Percentiles rank a stretch among this genome's conserved stretches.
Evolutionary conservation across 2,797 vertebrate species (phyloP).

Genomic region (Aviceda leuphotes): DNA sequence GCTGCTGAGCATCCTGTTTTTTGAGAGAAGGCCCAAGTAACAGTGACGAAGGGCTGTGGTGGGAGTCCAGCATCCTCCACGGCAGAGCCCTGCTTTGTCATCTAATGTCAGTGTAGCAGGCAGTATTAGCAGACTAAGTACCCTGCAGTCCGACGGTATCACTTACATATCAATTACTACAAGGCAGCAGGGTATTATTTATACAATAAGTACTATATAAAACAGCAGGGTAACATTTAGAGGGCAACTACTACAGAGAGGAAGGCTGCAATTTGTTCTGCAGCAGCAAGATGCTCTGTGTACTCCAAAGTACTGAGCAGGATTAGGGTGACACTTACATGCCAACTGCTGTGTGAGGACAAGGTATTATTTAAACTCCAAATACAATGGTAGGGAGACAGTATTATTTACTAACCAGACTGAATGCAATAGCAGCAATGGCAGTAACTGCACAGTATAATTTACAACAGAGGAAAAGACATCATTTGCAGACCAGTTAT

Average conservation of each 20-base stretch:
- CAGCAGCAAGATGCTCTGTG: slow-evolving; percentile 6
- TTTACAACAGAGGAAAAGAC: slow-evolving; percentile 52
- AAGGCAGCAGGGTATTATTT: slow-evolving; percentile 41
- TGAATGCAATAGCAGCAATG: neutral
- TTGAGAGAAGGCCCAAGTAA: neutral
- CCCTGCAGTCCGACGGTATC: neutral
- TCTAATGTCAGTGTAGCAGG: neutral
- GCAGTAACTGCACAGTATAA: slow-evolving; percentile 29
- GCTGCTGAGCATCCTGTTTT: neutral
- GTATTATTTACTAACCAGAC: slow-evolving; percentile 42
- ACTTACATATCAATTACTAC: neutral
- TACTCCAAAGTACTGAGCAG: neutral
- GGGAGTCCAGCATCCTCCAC: neutral
- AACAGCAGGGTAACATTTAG: slow-evolving; percentile 35
- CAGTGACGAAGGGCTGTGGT: neutral
- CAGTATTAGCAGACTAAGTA: neutral
- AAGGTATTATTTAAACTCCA: slow-evolving; percentile 61
- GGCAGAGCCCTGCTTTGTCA: neutral
- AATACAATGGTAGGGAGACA: slow-evolving; percentile 9
- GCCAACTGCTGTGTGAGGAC: slow-evolving; percentile 1
- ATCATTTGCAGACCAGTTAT: slow-evolving; percentile 38
- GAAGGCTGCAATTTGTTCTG: slow-evolving; percentile 54
- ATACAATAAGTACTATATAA: neutral
- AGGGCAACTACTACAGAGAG: neutral
- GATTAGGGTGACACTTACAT: slow-evolving; percentile 28